phyloP scores from a whole-genome alignment of 2,888 invertebrate species.

The Chromoteleia sp. region DNA sequence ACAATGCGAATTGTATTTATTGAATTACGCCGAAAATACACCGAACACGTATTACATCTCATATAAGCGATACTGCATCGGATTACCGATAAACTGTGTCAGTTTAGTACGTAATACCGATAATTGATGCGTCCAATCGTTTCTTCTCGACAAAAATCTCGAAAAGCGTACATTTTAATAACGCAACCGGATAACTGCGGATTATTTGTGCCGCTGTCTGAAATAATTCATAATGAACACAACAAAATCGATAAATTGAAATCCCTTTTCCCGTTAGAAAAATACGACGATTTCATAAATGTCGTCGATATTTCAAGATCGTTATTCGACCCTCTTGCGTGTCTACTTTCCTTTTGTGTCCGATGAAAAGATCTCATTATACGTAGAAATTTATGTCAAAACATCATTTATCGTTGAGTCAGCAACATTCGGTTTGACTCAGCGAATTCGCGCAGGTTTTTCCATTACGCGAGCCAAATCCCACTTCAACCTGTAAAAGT shows the following conservation, averaged over 20 bases:
- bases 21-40: constrained; percentile 1
- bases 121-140: neutral
- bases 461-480: constrained; percentile 43
- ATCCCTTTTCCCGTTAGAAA: constrained; percentile 43
- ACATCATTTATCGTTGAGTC: constrained; percentile 63
- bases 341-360: constrained; percentile 46
- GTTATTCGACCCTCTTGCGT: constrained; percentile 45
- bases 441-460: constrained; percentile 53
- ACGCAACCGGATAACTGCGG: constrained; percentile 17
- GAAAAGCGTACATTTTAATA: constrained; percentile 8
- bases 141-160: too few species aligned
- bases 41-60: neutral
- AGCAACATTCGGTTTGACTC: constrained; percentile 57
- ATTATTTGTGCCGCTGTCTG: constrained; percentile 10
- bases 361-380: constrained; percentile 62
- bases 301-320: constrained; percentile 56
- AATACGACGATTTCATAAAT: constrained; percentile 46
- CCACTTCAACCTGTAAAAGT: constrained; percentile 47
- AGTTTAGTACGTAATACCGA: constrained; percentile 10
- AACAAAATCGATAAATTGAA: constrained; percentile 42
- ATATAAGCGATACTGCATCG: neutral
- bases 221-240: constrained; percentile 41
- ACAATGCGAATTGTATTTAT: constrained; percentile 27
- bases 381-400: constrained; percentile 61
- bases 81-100: constrained; percentile 22